These are phyloP conservation scores for Netelia inedita DNA, from an alignment of 2,888 invertebrate species.

Conservation along the genomic window DNA sequence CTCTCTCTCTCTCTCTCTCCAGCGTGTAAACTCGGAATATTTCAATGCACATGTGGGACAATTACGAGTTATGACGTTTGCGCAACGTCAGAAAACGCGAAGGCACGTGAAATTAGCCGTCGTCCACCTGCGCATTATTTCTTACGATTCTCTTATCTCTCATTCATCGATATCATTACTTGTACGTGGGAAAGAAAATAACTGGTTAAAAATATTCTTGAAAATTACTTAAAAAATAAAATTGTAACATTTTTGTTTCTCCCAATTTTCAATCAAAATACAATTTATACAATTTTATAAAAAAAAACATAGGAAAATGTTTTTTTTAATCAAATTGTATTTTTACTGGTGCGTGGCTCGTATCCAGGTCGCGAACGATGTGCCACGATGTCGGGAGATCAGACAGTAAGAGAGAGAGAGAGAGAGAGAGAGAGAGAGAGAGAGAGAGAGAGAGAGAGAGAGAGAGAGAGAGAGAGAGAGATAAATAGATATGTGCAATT, in stretches of 20 bases:
- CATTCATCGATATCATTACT: background rate
- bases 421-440: no score
- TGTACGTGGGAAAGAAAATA: background rate
- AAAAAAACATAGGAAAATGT: background rate
- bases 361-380: constrained; percentile 63
- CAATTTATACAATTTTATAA: no score
- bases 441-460: constrained; percentile 11
- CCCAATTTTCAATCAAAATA: no score
- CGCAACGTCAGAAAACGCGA: constrained; percentile 13
- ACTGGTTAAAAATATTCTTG: no score
- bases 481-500: constrained; percentile 17
- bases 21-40: constrained; percentile 21
- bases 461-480: constrained; percentile 18
- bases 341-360: constrained; percentile 30
- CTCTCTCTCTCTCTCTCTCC: constrained; percentile 6
- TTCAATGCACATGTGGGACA: constrained; percentile 9
- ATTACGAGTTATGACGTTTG: constrained; percentile 52
- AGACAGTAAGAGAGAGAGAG: constrained; percentile 18
- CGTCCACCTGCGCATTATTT: constrained; percentile 23
- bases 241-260: no score
- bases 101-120: constrained; percentile 36
- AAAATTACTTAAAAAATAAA: background rate
- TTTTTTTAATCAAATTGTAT: background rate
- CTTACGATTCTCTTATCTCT: background rate
- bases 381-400: constrained; percentile 54